These are phyloP conservation scores for Dolichoris vasculosae DNA, from an alignment of 1,140 invertebrate species.

Conservation along the genomic window DNA sequence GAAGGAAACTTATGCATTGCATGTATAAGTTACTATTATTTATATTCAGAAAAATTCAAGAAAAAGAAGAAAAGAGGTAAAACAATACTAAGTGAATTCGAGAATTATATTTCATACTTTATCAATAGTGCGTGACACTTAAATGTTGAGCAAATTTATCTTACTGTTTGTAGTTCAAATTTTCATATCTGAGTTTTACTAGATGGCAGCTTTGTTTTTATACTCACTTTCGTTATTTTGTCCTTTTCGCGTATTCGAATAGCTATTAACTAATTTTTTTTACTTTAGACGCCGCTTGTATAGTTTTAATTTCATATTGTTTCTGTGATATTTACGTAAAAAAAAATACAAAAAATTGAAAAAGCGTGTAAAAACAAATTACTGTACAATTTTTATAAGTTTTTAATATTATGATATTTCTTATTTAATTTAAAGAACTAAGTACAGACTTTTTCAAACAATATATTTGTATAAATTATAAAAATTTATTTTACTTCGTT, in stretches of 20 bases:
- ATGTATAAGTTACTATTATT: background rate
- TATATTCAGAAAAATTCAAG: background rate
- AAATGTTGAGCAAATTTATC: conserved; percentile 44
- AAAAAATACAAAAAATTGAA: background rate
- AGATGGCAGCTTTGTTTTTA: background rate
- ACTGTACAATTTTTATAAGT: no score
- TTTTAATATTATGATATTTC: no score
- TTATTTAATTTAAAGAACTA: no score
- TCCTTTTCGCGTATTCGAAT: background rate
- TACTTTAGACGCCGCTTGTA: background rate
- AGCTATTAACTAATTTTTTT: conserved; percentile 46
- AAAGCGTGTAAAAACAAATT: background rate
- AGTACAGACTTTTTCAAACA: no score
- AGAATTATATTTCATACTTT: conserved; percentile 28
- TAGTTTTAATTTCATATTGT: background rate
- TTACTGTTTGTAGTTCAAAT: conserved; percentile 42
- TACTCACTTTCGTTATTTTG: background rate
- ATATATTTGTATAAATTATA: no score
- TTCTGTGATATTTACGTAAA: no score
- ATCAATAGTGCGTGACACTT: conserved; percentile 31
- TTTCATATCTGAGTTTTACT: conserved; percentile 5
- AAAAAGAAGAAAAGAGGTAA: background rate
- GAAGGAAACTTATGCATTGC: background rate
- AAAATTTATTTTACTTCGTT: no score
- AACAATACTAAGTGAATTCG: conserved; percentile 5